A percentile compares a stretch with the other conserved stretches of the same genome.
Evolutionary conservation across 2,888 invertebrate species (phyloP).

Genomic region (Microctonus aethiopoides): DNA sequence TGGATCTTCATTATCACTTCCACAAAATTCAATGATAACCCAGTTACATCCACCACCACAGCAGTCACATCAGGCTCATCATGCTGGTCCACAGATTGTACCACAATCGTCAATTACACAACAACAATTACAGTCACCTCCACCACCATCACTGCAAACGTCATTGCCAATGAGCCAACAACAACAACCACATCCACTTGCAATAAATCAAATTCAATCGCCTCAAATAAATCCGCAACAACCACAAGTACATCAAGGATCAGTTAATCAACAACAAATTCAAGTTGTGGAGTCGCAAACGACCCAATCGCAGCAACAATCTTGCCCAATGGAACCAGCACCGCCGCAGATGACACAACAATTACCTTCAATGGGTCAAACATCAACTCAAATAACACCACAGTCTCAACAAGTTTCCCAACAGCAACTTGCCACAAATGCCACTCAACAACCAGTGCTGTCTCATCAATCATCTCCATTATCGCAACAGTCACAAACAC

Average conservation of each 20-base stretch:
- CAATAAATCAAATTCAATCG: slow-evolving; percentile 23
- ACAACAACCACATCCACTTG: slow-evolving; percentile 34
- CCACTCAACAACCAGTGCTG: slow-evolving; percentile 27
- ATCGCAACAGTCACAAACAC: slow-evolving; percentile 39
- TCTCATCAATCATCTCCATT: slow-evolving; percentile 34
- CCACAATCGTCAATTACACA: slow-evolving; percentile 34
- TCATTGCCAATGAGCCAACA: slow-evolving; percentile 30
- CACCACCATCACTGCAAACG: not conserved
- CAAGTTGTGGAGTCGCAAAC: slow-evolving; percentile 43
- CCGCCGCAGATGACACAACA: slow-evolving; percentile 36
- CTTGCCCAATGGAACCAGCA: slow-evolving; percentile 41
- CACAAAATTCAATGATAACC: slow-evolving; percentile 33
- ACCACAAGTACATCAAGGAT: slow-evolving; percentile 44
- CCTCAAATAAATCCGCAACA: slow-evolving; percentile 39
- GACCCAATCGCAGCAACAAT: slow-evolving; percentile 34
- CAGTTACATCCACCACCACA: slow-evolving; percentile 44
- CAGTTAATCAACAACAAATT: slow-evolving; percentile 22
- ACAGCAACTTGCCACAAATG: slow-evolving; percentile 23
- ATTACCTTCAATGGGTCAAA: slow-evolving; percentile 38
- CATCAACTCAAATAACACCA: slow-evolving; percentile 40
- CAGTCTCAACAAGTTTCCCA: slow-evolving; percentile 37
- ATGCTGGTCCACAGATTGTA: slow-evolving; percentile 39
- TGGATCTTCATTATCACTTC: slow-evolving; percentile 28
- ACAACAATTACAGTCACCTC: slow-evolving; percentile 23
- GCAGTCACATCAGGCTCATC: slow-evolving; percentile 42